Base-by-base conservation (phyloP, 2,113 vertebrate species). In the Chaetura pelagica region DNA sequence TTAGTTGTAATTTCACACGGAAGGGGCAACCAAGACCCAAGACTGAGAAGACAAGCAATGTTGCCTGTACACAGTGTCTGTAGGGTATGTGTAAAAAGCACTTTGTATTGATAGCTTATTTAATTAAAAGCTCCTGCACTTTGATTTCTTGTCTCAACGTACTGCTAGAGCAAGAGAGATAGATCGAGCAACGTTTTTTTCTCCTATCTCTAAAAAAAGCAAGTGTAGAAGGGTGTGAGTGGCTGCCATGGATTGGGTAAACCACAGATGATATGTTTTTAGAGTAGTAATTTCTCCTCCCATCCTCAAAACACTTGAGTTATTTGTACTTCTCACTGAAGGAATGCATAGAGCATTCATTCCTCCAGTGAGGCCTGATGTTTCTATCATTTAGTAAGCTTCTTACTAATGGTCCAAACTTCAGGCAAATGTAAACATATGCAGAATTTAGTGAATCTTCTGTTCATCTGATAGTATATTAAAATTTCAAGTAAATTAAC, bases 51-150 rank as follows among this genome's bases (percentile, higher is more conserved):
- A 63, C 35, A 55, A 35, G 52, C 64, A 84, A 52, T 92, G 52
- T 55, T 78, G 59, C 38, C 59, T 96, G 3, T 1, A 0, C 55
- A 15, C n/a, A 32, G 32, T 42, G 27, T 35, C 73, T 35, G 44
- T 58, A 46, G 49, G 40, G 32, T 92, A 82, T 35, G 30, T 49
- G 63, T 72, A 78, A 67, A 92, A 96, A 89, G 42, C 51, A 68
- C 48, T 90, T 87, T 64, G 40, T 54, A 61, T 40, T 10, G 62
- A 72, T 75, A 73, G n/a, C 57, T 91, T 44, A 24, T 72, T 93
- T 87, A 89, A 94, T 95, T 84, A 84, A 81, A 84, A 93, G 46
- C 64, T 82, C 54, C 49, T 84, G 62, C 73, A 64, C 89, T 91
- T 69, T 88, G 75, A 76, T 79, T 88, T 55, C 85, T 91, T 85